Percentiles rank a stretch among this genome's conserved stretches.
phyloP scores from a whole-genome alignment of 2,888 invertebrate species.

The Anodontia alba region DNA sequence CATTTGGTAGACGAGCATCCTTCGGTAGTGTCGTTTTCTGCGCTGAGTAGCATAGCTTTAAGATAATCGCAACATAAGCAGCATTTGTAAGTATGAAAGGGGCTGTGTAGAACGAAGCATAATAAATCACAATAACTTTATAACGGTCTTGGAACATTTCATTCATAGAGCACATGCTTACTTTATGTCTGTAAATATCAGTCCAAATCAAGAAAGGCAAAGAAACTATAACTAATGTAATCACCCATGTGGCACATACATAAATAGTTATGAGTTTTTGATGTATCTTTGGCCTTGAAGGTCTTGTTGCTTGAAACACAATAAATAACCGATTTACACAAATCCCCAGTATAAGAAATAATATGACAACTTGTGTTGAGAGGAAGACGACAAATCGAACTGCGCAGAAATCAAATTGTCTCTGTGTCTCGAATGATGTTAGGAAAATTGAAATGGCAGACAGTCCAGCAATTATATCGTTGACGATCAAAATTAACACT shows the following conservation, averaged over 20 bases:
- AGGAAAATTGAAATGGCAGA: background rate
- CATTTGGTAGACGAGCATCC: too few species aligned
- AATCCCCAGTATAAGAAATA: background rate
- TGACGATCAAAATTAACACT: background rate
- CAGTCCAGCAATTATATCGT: background rate
- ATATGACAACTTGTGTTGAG: background rate
- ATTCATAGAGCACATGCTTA: background rate
- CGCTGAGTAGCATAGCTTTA: background rate
- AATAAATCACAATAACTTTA: background rate
- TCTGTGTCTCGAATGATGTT: background rate
- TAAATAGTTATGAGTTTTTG: too few species aligned
- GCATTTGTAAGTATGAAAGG: background rate
- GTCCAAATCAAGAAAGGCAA: background rate
- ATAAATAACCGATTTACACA: background rate
- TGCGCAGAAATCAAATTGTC: background rate
- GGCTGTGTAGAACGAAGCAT: background rate
- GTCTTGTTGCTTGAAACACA: background rate
- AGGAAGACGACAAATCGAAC: background rate
- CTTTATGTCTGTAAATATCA: background rate
- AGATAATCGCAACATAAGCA: background rate
- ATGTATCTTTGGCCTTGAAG: too few species aligned
- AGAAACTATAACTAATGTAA: background rate
- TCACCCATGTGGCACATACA: background rate
- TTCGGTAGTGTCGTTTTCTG: too few species aligned
- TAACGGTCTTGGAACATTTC: too few species aligned